Evolutionary conservation across 1,140 invertebrate species (phyloP).

Genomic region (Laodelphax striatellus): DNA sequence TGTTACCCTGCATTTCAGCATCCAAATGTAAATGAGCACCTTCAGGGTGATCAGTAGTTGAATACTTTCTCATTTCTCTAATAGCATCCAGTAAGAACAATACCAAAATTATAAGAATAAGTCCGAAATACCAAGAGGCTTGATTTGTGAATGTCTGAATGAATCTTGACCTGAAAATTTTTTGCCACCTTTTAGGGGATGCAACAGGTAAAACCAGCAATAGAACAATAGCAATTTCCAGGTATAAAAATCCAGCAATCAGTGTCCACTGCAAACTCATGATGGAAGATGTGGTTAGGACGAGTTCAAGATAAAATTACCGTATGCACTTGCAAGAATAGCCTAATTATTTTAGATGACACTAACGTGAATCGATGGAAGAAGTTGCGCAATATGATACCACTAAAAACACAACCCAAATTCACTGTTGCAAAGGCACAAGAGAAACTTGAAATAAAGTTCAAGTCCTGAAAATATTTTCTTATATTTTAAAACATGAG

Average conservation of each 20-base stretch:
- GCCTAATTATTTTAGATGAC: too few relatives aligned
- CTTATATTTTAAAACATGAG: too few relatives aligned
- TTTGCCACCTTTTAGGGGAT: conserved; percentile 81
- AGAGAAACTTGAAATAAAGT: too few relatives aligned
- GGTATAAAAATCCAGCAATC: conserved; percentile 82
- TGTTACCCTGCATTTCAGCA: conserved; percentile 82
- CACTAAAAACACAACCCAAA: too few relatives aligned
- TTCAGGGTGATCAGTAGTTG: conserved; percentile 45
- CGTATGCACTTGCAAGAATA: too few relatives aligned
- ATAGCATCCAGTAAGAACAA: conserved; percentile 83
- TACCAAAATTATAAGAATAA: conserved; percentile 69
- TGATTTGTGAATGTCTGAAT: conserved; percentile 67
- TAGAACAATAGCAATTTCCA: conserved; percentile 75
- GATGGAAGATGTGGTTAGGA: conserved; percentile 26
- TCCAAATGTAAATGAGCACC: conserved; percentile 56
- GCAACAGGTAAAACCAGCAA: conserved; percentile 77
- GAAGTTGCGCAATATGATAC: too few relatives aligned
- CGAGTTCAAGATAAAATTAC: too few relatives aligned
- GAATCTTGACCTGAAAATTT: conserved; percentile 86
- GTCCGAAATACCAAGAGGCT: conserved; percentile 76
- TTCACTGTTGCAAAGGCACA: too few relatives aligned
- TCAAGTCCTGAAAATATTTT: too few relatives aligned
- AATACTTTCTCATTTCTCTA: conserved; percentile 92
- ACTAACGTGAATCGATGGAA: too few relatives aligned
- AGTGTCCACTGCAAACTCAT: conserved; percentile 97